Evolutionary conservation across 1,140 invertebrate genomes (phyloP), one percentile per base, ranked within the genome.

Genomic region (Hycleus phaleratus): DNA sequence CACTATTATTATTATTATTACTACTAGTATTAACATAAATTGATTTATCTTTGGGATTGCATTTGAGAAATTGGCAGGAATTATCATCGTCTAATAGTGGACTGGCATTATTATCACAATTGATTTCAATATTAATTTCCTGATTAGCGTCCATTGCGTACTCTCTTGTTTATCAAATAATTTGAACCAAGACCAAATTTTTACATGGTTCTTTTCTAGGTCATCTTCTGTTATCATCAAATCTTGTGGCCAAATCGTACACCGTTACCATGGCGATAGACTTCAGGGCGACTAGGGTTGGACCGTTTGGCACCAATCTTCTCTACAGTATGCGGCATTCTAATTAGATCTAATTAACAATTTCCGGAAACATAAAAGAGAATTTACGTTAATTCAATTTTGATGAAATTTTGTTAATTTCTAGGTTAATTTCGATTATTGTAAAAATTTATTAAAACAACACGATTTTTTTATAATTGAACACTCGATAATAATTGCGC

Each of bases 201-300:
- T 32, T 32, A 4, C 32, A 18, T 18, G 18, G 18, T 32, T 49
- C 59, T 42, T 59, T 32, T 26, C 12, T 26, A 43, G 18, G 18
- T 25, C 51, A 45, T 53, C 42, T 38, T 32, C 40, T 40, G 51
- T 45, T 53, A 53, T 54, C 54, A 51, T 24, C 56, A 46, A 50
- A 56, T 32, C 32, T 4, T 32, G 4, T 32, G 4, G 32, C 4
- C 4, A 32, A 32, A 32, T 32, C 7, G 32, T 7, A 32, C 4
- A 18, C 18, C 62, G 65, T 67, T 65, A 58, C 58, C 59, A 67
- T 67, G 65, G 49, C 50, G 58, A 67, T 55, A 67, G 65, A 67
- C 65, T 60, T 59, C 44, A 49, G 49, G 65, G 61, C 65, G 65
- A 56, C 65, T 48, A 38, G 47, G 49, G 49, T 44, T 40, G 46